Base-by-base conservation (phyloP, 2,888 invertebrate genomes). In the Drosophila pseudotakahashii region DNA sequence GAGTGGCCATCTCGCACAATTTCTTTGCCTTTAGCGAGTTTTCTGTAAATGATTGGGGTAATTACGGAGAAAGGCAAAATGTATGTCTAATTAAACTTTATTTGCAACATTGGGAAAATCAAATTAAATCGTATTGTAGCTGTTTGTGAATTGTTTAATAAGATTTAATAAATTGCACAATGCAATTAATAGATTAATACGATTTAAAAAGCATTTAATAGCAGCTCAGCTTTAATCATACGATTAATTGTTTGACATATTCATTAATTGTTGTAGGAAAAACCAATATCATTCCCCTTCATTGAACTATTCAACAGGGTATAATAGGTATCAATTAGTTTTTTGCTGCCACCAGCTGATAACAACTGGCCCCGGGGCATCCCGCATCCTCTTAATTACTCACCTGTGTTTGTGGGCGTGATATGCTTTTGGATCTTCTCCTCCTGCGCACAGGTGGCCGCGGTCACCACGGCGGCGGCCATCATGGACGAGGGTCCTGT, bases 391-490 rank as follows among this genome's bases (percentile, higher is more conserved):
- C 19, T 19, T 19, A 6, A 14, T 7, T 62, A 36, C 70, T 64
- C 66, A 92, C 92, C 92, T 73, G 91, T 89, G 57, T 88, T 91
- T 26, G 93, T 91, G 42, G 94, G 93, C 42, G 93, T 93, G 72
- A 94, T 93, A 90, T 94, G 94, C 86, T 94, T 94, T 78, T 94
- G 94, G 41, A 95, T 93, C 82, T 94, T 94, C 90, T 94, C 94
- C 82, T 95, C 94, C 78, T 94, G 94, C 73, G 95, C 94, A 83
- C 94, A 95, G 3, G 95, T 95, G 23, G 94, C 94, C 1, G 95
- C 94, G 23, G 95, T 95, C 14, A 95, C 93, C 74, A 95, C 94
- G 5, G 95, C 94, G 7, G 95, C 94, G 1, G 95, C 94, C 94
- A 95, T 95, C 94, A 95, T 94, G 66, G 94, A 94, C 3, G 94